These are phyloP conservation scores for Slavum lentiscoides DNA, from an alignment of 2,888 invertebrate genomes.

Conservation along the genomic window DNA sequence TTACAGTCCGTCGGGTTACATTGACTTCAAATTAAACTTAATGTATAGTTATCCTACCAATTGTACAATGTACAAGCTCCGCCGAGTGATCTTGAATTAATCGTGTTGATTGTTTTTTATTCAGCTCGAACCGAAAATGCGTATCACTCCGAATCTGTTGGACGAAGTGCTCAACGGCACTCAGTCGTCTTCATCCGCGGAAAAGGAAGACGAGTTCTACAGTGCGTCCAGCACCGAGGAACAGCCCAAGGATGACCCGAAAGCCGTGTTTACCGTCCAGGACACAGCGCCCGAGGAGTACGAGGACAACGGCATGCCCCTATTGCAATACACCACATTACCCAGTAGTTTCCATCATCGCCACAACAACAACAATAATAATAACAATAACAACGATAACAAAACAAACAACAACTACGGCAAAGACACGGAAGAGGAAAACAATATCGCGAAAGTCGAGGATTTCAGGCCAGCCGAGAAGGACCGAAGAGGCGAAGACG, in stretches of 20 bases:
- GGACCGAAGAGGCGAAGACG: conserved; percentile 44
- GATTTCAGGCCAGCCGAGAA: conserved; percentile 55
- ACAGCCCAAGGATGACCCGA: conserved; percentile 55
- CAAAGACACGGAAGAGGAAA: conserved; percentile 28
- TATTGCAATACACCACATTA: conserved; percentile 55
- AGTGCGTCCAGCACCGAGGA: conserved; percentile 56
- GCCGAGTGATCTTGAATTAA: too few relatives aligned
- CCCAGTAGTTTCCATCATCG: conserved; percentile 36
- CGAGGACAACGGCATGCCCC: conserved; percentile 58
- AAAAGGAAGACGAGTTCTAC: conserved; percentile 56
- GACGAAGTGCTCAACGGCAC: conserved; percentile 56
- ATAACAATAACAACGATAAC: conserved; percentile 33
- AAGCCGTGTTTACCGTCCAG: conserved; percentile 55
- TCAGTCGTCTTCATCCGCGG: conserved; percentile 53
- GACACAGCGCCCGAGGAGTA: conserved; percentile 60
- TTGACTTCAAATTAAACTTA: too few relatives aligned
- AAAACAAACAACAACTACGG: conserved; percentile 26
- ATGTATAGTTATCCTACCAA: too few relatives aligned
- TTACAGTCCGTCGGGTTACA: too few relatives aligned
- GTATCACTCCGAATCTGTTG: conserved; percentile 59
- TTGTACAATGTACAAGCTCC: too few relatives aligned
- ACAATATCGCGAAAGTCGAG: conserved; percentile 54
- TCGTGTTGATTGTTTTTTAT: background rate
- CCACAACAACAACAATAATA: conserved; percentile 19
- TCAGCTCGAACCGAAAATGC: conserved; percentile 57